Conservation (phyloP, 2,888 invertebrate species). For the Mayetiola destructor region DNA sequence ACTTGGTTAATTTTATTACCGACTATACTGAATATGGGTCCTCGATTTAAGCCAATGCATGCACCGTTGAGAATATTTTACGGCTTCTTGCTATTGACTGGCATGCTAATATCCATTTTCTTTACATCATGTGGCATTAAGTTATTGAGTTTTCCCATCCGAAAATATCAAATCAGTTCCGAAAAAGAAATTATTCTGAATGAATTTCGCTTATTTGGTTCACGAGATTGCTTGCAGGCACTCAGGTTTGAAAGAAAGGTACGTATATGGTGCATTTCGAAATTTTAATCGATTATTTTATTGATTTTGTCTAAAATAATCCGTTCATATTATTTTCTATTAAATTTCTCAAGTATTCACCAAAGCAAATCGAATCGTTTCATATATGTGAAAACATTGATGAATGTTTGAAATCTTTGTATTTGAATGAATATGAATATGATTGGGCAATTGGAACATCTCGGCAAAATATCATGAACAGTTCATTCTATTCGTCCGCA, state of each 20-base stretch:
- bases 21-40: conserved; percentile 9
- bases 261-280: not conserved
- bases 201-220: conserved; percentile 13
- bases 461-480: conserved; percentile 14
- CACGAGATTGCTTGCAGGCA: not conserved
- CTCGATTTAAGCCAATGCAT: not conserved
- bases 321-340: not conserved
- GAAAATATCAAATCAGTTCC: conserved; percentile 1
- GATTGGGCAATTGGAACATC: conserved; percentile 15
- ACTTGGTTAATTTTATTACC: conserved; percentile 1
- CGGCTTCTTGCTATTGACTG: not conserved
- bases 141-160: conserved; percentile 13
- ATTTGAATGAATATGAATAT: not conserved
- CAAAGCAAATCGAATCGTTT: not conserved
- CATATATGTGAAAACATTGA: conserved; percentile 14
- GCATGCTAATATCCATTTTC: not conserved
- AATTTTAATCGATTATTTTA: not conserved
- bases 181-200: conserved; percentile 7
- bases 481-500: not conserved
- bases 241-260: conserved; percentile 7
- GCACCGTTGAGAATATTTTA: not conserved
- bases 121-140: conserved; percentile 6
- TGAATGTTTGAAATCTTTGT: conserved; percentile 14
- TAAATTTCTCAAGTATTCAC: not conserved
- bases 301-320: not conserved